Percentiles rank a stretch among this genome's conserved stretches.
phyloP scores from a whole-genome alignment of 2,888 invertebrate species.

The Meteorus colon region DNA sequence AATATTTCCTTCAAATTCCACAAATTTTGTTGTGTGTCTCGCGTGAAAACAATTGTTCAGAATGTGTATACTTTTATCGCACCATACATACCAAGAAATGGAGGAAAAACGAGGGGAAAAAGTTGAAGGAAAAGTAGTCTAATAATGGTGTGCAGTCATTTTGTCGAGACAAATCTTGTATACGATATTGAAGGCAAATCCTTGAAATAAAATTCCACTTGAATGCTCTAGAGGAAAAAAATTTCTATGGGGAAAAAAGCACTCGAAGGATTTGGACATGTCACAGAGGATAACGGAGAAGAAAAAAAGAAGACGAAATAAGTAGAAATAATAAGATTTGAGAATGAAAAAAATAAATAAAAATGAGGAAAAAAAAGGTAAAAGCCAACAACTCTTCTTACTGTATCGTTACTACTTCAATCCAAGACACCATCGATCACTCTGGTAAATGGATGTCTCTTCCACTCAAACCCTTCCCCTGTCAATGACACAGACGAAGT shows the following conservation, averaged over 20 bases:
- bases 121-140: not conserved
- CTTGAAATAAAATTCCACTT: constrained; percentile 10
- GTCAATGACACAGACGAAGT: not conserved
- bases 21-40: not conserved
- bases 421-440: constrained; percentile 14
- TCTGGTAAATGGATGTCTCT: constrained; percentile 12
- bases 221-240: not conserved
- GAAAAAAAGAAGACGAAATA: not conserved
- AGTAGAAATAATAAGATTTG: constrained; percentile 14
- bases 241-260: not conserved
- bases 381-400: not conserved
- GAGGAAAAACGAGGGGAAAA: not conserved
- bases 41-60: constrained; percentile 7
- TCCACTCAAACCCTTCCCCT: not conserved
- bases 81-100: not conserved
- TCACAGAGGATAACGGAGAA: not conserved
- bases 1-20: not conserved
- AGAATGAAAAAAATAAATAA: not conserved
- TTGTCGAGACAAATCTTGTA: constrained; percentile 13
- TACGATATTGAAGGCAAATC: constrained; percentile 8
- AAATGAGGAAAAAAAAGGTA: not conserved
- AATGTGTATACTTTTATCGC: not conserved
- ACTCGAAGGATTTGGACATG: constrained; percentile 12
- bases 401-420: constrained; percentile 11
- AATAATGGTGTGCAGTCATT: constrained; percentile 15